These are phyloP conservation scores for Cichlasoma orientale DNA, from an alignment of 2,797 vertebrate genomes.

Conservation along the genomic window DNA sequence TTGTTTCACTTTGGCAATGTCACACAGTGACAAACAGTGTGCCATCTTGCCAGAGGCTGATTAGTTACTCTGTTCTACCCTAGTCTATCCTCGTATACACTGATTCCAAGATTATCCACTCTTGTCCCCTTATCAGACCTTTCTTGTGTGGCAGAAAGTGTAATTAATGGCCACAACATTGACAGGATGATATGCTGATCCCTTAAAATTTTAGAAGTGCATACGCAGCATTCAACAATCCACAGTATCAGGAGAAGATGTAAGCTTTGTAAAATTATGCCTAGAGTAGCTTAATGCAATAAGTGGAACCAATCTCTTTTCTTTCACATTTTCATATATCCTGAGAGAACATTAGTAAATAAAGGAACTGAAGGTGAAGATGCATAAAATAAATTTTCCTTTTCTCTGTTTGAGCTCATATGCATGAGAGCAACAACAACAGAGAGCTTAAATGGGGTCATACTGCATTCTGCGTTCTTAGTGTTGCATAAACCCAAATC, in stretches of 20 bases:
- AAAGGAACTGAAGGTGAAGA: not conserved
- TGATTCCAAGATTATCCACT: no score
- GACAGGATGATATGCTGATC: not conserved
- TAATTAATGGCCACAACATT: not conserved
- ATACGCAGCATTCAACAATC: not conserved
- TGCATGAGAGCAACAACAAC: not conserved
- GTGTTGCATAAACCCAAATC: not conserved
- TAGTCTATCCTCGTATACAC: no score
- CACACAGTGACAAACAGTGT: no score
- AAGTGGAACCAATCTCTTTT: not conserved
- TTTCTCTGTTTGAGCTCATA: not conserved
- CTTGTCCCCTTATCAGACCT: no score
- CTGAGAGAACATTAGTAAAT: not conserved
- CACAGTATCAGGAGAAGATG: rapidly evolving
- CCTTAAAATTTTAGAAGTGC: not conserved
- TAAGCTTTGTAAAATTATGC: no score
- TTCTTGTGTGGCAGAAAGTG: not conserved
- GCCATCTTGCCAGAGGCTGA: not conserved
- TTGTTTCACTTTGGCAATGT: not conserved
- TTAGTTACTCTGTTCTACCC: no score
- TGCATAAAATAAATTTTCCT: not conserved
- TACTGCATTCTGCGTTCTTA: not conserved
- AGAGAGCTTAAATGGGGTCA: not conserved
- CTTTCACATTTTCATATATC: not conserved
- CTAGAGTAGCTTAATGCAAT: not conserved